Percentiles rank a stretch among this genome's conserved stretches.
These are phyloP conservation scores for Datnioides undecimradiatus DNA, from an alignment of 2,113 vertebrate genomes.

Conservation along the genomic window DNA sequence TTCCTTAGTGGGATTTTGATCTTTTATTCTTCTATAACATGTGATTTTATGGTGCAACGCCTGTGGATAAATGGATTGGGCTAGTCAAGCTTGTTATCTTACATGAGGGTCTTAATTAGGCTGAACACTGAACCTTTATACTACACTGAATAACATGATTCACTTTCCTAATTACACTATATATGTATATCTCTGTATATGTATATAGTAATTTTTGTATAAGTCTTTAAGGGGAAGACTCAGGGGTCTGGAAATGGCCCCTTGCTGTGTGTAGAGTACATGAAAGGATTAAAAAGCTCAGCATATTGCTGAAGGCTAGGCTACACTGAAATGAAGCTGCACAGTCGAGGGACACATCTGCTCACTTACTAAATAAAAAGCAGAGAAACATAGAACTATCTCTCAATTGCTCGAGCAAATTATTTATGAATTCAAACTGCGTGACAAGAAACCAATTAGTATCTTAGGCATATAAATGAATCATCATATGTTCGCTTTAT, in stretches of 20 bases:
- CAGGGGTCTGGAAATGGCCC: constrained; percentile 48
- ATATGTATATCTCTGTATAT: constrained; percentile 25
- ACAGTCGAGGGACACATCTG: constrained; percentile 58
- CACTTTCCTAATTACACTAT: constrained; percentile 22
- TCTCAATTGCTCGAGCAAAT: constrained; percentile 34
- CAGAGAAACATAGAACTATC: constrained; percentile 33
- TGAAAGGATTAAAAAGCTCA: constrained; percentile 72
- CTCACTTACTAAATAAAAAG: constrained; percentile 56
- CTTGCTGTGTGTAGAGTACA: constrained; percentile 61
- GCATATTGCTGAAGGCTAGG: constrained; percentile 62
- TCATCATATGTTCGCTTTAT: not conserved
- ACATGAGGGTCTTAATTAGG: constrained; percentile 54
- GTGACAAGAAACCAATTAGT: constrained; percentile 36
- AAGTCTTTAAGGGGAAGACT: constrained; percentile 27
- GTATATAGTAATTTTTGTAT: not conserved
- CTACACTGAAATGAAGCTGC: constrained; percentile 45
- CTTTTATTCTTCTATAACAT: constrained; percentile 19
- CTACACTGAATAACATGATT: constrained; percentile 12
- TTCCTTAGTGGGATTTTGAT: constrained; percentile 35
- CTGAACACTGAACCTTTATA: constrained; percentile 29
- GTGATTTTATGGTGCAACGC: constrained; percentile 22
- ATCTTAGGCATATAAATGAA: constrained; percentile 18
- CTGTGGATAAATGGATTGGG: constrained; percentile 37
- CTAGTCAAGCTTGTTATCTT: constrained; percentile 51
- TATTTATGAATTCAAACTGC: constrained; percentile 57